Percentiles rank a stretch among this genome's conserved stretches.
Evolutionary conservation across 2,888 invertebrate species (phyloP).

Genomic region (Eubasilissa splendida): DNA sequence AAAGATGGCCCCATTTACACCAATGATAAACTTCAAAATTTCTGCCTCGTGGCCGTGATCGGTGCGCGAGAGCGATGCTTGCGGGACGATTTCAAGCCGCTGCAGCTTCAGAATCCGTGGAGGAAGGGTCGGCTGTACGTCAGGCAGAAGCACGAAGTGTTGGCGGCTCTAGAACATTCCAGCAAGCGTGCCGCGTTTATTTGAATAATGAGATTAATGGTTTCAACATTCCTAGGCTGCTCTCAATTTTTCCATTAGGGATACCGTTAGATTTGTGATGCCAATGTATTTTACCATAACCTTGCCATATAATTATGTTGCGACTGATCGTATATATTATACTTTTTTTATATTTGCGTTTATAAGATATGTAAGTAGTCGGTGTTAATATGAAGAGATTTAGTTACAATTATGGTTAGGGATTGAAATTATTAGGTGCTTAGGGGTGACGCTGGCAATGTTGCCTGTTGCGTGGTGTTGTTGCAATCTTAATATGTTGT

Average conservation of each 20-base stretch:
- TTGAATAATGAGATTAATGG: constrained; percentile 61
- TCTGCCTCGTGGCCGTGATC: constrained; percentile 95
- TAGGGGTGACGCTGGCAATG: background rate
- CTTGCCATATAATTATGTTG: constrained; percentile 56
- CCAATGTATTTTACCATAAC: constrained; percentile 44
- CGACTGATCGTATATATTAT: constrained; percentile 43
- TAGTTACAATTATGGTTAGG: constrained; percentile 23
- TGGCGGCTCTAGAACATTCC: constrained; percentile 91
- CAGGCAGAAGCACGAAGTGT: constrained; percentile 89
- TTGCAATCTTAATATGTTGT: constrained; percentile 33
- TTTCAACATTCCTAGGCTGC: constrained; percentile 14
- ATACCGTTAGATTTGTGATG: constrained; percentile 8
- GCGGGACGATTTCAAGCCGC: constrained; percentile 93
- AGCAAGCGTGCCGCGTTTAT: constrained; percentile 84
- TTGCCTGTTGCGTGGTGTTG: background rate
- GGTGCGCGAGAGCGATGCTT: constrained; percentile 95
- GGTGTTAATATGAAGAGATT: background rate
- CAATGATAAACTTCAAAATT: constrained; percentile 87
- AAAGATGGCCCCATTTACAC: constrained; percentile 90
- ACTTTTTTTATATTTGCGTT: constrained; percentile 27
- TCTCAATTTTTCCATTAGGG: constrained; percentile 32
- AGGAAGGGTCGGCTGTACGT: constrained; percentile 94
- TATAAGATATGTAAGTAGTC: background rate
- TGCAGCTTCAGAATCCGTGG: constrained; percentile 97
- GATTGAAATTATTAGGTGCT: constrained; percentile 53